Conservation (phyloP, 2,113 vertebrate genomes). For the Bettongia penicillata region DNA sequence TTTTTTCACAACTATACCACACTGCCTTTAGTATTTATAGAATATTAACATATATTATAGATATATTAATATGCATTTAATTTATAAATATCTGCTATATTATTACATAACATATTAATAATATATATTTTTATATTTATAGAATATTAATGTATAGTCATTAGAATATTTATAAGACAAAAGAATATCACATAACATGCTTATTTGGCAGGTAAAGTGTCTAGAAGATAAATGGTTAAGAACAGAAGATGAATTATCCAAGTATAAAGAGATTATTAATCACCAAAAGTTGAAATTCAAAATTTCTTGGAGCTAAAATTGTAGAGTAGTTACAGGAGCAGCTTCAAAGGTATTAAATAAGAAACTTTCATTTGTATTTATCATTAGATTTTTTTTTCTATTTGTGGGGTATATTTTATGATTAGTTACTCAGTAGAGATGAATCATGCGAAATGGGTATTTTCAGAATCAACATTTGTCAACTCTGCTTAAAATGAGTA, state of each 20-base stretch:
- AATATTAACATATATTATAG: too few relatives aligned
- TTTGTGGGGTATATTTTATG: conserved; percentile 23
- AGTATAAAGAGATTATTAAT: conserved; percentile 99
- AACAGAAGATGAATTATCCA: conserved; percentile 97
- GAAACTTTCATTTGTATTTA: conserved; percentile 26
- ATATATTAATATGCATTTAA: too few relatives aligned
- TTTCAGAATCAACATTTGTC: too few relatives aligned
- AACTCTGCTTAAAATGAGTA: too few relatives aligned
- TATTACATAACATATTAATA: too few relatives aligned
- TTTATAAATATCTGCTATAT: too few relatives aligned
- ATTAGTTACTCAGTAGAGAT: neutral
- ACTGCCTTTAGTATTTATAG: conserved; percentile 1
- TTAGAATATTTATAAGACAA: too few relatives aligned
- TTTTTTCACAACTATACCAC: neutral
- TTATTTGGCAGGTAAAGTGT: conserved; percentile 76
- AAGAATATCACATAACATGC: too few relatives aligned
- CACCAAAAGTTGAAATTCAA: conserved; percentile 98
- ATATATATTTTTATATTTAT: too few relatives aligned
- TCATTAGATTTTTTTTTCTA: neutral
- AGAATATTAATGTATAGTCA: conserved; percentile 7
- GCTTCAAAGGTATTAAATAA: conserved; percentile 87
- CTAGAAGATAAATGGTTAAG: conserved; percentile 96
- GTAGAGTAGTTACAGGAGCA: conserved; percentile 90
- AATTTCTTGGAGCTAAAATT: conserved; percentile 91
- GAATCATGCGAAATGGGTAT: too few relatives aligned